Conservation (phyloP, 2,797 vertebrate genomes). For the Anguilla anguilla region DNA sequence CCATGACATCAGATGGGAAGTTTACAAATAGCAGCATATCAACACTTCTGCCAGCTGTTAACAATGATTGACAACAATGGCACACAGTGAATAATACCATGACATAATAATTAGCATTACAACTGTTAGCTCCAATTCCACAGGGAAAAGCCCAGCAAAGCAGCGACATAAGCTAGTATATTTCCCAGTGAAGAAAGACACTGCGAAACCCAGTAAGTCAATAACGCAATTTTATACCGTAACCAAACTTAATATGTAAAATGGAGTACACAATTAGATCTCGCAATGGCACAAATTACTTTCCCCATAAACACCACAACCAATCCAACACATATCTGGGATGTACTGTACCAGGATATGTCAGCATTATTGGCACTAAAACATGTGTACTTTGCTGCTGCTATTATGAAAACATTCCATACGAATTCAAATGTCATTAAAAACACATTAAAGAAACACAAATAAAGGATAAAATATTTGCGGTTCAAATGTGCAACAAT, state of each 20-base stretch:
- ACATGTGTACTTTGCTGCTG: neutral
- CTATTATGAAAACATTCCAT: neutral
- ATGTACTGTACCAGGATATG: neutral
- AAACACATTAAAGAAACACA: neutral
- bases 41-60: too few species aligned
- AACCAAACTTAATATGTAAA: too few species aligned
- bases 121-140: neutral
- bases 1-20: neutral
- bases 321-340: neutral
- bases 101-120: neutral
- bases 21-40: neutral
- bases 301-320: neutral
- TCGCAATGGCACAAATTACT: neutral
- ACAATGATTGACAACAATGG: too few species aligned
- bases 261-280: too few species aligned
- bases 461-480: conserved; percentile 69
- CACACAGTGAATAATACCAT: neutral
- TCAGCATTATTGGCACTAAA: neutral
- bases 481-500: conserved; percentile 69
- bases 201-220: too few species aligned
- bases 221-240: too few species aligned
- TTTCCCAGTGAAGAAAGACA: neutral
- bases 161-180: neutral
- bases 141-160: neutral
- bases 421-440: neutral